Conservation (phyloP, 1,140 invertebrate species). For the Leptopilina boulardi region DNA sequence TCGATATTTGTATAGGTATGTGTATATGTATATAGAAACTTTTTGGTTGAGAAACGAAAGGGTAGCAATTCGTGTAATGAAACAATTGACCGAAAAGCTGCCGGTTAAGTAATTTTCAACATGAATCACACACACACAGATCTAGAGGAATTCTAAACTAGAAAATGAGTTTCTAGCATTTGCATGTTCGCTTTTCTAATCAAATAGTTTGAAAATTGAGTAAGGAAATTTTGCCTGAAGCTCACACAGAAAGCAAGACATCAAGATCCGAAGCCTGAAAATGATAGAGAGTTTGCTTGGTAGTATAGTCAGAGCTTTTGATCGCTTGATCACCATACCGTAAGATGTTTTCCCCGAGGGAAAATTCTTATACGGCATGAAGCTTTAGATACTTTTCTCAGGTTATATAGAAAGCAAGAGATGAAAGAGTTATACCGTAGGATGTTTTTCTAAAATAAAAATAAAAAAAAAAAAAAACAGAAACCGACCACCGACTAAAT, state of each 20-base stretch:
- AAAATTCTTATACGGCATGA: conserved; percentile 9
- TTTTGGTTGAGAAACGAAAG: neutral
- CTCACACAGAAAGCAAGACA: neutral
- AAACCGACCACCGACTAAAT: neutral
- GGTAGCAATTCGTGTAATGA: conserved; percentile 9
- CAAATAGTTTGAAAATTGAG: conserved; percentile 1
- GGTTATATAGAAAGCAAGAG: neutral
- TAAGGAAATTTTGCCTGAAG: neutral
- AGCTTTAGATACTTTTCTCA: neutral
- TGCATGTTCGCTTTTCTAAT: conserved; percentile 9
- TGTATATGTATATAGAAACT: too few relatives aligned
- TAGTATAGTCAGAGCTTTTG: conserved; percentile 9
- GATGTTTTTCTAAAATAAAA: neutral
- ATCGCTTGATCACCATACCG: conserved; percentile 8
- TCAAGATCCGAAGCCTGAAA: neutral
- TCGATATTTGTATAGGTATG: neutral
- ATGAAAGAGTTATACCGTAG: neutral
- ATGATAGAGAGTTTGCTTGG: neutral
- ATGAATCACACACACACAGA: neutral
- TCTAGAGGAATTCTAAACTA: neutral
- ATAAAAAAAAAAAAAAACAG: too few relatives aligned
- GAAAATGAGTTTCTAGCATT: neutral
- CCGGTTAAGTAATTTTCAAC: conserved; percentile 5
- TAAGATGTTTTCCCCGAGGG: conserved; percentile 4
- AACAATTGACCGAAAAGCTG: conserved; percentile 1